Evolutionary conservation across 2,113 vertebrate species (phyloP).

Genomic region (Trachemys scripta): DNA sequence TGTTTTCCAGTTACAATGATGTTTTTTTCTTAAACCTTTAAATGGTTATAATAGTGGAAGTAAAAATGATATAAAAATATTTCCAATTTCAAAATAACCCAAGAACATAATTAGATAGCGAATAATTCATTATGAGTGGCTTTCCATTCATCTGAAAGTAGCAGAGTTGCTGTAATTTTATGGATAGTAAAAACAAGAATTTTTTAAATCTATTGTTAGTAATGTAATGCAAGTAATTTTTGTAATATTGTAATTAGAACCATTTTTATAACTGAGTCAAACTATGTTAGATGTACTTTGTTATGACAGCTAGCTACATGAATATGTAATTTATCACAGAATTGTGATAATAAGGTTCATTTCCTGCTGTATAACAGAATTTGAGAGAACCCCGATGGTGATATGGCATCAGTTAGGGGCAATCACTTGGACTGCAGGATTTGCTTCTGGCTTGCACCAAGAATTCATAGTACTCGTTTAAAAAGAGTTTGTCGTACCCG

Average conservation of each 20-base stretch:
- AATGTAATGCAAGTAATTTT: constrained; percentile 49
- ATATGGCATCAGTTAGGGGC: background rate
- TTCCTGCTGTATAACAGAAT: constrained; percentile 26
- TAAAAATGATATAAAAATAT: background rate
- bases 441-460: background rate
- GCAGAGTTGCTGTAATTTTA: background rate
- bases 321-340: constrained; percentile 46
- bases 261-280: constrained; percentile 36
- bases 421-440: background rate
- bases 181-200: background rate
- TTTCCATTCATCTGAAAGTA: background rate
- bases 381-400: constrained; percentile 16
- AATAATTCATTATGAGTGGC: constrained; percentile 10
- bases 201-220: constrained; percentile 17
- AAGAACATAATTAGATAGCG: background rate
- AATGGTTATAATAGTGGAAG: background rate
- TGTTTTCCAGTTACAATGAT: background rate
- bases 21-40: background rate
- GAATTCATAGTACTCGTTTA: background rate
- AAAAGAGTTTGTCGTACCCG: background rate
- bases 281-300: constrained; percentile 52
- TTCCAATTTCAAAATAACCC: background rate
- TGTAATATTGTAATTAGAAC: constrained; percentile 37
- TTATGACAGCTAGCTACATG: constrained; percentile 48
- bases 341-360: constrained; percentile 14